Percentiles rank a stretch among this genome's conserved stretches.
phyloP scores from a whole-genome alignment of 2,113 vertebrate genomes.

The Lipotes vexillifer region DNA sequence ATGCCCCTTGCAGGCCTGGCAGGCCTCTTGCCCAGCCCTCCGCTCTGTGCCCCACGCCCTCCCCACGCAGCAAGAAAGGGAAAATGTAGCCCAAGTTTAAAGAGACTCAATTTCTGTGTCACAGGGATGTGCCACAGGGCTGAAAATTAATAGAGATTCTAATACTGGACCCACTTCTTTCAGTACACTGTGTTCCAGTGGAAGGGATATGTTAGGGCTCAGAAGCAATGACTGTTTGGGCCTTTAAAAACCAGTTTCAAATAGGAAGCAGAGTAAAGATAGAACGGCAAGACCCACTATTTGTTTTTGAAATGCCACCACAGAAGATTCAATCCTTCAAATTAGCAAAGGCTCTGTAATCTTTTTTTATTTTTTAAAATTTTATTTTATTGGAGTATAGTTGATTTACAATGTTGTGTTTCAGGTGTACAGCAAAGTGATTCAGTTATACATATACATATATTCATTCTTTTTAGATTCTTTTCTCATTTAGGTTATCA shows the following conservation, averaged over 20 bases:
- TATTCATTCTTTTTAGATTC: too few relatives aligned
- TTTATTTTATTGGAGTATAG: too few relatives aligned
- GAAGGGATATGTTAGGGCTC: background rate
- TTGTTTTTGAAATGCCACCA: background rate
- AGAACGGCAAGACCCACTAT: background rate
- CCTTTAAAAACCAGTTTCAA: background rate
- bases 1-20: too few relatives aligned
- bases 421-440: too few relatives aligned
- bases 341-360: background rate
- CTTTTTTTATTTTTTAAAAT: too few relatives aligned
- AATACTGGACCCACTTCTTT: background rate
- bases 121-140: background rate
- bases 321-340: background rate
- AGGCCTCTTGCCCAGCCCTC: background rate
- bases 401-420: too few relatives aligned
- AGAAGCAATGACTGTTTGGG: background rate
- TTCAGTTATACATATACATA: too few relatives aligned
- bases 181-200: background rate
- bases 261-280: background rate
- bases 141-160: background rate
- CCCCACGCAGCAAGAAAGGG: background rate
- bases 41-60: background rate
- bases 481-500: too few relatives aligned
- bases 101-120: background rate
- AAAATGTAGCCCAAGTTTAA: background rate